phyloP scores from a whole-genome alignment of 2,113 vertebrate species.

The Sakesphorus luctuosus region DNA sequence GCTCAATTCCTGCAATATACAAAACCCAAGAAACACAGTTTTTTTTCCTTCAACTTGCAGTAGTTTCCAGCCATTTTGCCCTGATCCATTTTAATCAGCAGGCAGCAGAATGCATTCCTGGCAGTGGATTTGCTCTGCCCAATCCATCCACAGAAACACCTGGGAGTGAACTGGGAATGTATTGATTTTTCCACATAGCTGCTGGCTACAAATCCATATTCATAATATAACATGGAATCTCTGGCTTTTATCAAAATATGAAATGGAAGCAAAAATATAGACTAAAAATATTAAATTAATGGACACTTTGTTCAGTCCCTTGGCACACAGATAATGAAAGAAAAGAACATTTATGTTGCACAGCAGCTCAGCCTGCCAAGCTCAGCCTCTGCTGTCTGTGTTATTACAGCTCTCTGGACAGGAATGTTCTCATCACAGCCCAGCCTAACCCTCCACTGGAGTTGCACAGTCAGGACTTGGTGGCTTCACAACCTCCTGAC shows the following conservation, averaged over 20 bases:
- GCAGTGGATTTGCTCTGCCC: not conserved
- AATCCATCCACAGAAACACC: constrained; percentile 19
- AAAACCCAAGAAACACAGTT: not conserved
- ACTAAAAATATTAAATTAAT: not conserved
- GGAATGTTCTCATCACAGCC: not conserved
- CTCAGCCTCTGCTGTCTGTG: not conserved
- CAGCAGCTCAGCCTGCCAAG: not conserved
- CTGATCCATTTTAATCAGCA: not conserved
- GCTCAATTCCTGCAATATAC: not conserved
- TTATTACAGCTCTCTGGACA: not conserved
- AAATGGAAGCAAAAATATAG: not conserved
- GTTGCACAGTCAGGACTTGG: not conserved
- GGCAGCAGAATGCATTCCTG: not conserved
- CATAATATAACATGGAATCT: not conserved
- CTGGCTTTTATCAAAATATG: constrained; percentile 35
- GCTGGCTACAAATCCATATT: constrained; percentile 27
- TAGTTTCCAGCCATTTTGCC: not conserved
- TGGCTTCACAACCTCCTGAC: not conserved
- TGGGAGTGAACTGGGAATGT: constrained; percentile 13
- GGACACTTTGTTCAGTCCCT: not conserved
- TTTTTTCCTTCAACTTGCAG: not conserved
- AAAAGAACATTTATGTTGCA: not conserved
- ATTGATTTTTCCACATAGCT: constrained; percentile 52
- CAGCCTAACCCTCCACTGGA: not conserved
- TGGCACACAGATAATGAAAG: not conserved